These are phyloP conservation scores for Caerostris darwini DNA, from an alignment of 1,140 invertebrate species.

Conservation along the genomic window DNA sequence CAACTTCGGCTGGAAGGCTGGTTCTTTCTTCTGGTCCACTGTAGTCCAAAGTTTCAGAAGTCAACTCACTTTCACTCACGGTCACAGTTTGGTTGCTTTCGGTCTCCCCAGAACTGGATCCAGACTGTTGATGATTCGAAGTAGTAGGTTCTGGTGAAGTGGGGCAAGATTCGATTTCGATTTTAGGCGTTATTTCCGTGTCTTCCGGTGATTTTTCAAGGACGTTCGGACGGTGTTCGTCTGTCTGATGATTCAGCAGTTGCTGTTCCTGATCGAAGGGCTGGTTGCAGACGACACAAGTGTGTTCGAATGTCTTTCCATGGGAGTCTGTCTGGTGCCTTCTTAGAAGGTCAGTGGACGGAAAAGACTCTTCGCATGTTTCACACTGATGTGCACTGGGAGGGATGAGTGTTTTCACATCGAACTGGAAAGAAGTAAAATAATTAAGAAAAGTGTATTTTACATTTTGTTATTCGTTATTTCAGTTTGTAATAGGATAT, in stretches of 20 bases:
- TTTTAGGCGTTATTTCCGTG: not conserved
- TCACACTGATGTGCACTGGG: constrained; percentile 70
- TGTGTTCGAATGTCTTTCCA: constrained; percentile 63
- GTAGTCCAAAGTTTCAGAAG: constrained; percentile 31
- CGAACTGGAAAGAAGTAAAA: not conserved
- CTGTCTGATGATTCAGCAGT: not conserved
- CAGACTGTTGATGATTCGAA: not conserved
- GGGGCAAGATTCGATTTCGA: constrained; percentile 9
- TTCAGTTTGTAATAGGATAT: too few relatives aligned
- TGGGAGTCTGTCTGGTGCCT: constrained; percentile 70
- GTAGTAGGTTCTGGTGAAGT: constrained; percentile 33
- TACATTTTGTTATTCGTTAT: too few relatives aligned
- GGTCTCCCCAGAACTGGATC: not conserved
- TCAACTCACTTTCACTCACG: constrained; percentile 9
- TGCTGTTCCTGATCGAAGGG: constrained; percentile 74
- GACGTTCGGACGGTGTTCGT: constrained; percentile 21
- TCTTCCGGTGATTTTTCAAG: not conserved
- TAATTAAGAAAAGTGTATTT: not conserved
- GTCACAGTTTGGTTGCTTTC: not conserved
- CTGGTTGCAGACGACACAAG: constrained; percentile 79
- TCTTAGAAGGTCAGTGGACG: constrained; percentile 71
- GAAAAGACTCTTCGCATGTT: constrained; percentile 68
- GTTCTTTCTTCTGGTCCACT: constrained; percentile 35
- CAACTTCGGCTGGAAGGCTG: constrained; percentile 37
- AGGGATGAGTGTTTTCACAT: constrained; percentile 80